Evolutionary conservation across 2,888 invertebrate genomes (phyloP).

Genomic region (Alviniconcha strummeri): DNA sequence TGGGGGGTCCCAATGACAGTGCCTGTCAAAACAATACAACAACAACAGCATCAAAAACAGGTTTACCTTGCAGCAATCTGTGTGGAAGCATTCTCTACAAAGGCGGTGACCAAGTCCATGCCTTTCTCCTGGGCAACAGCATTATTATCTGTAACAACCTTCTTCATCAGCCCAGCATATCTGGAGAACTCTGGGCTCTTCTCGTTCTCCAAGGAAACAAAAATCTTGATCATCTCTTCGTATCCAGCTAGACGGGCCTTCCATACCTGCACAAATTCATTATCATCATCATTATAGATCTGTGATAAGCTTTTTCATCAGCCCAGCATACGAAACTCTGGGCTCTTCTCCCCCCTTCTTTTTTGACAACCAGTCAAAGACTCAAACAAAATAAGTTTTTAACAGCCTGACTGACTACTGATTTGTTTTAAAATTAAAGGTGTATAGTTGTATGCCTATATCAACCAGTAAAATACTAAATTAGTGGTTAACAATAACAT

Average conservation of each 20-base stretch:
- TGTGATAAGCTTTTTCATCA: no score
- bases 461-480: no score
- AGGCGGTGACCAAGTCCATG: slow-evolving; percentile 91
- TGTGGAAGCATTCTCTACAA: slow-evolving; percentile 87
- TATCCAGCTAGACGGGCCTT: slow-evolving; percentile 96
- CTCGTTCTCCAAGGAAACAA: slow-evolving; percentile 87
- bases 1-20: no score
- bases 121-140: slow-evolving; percentile 97
- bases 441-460: no score
- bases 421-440: no score
- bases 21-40: no score
- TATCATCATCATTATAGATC: no score
- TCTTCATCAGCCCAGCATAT: slow-evolving; percentile 91
- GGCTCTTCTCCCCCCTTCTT: not conserved
- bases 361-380: not conserved
- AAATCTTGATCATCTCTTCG: slow-evolving; percentile 92
- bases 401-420: not conserved
- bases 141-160: slow-evolving; percentile 95
- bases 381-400: not conserved
- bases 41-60: no score
- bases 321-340: no score
- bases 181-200: slow-evolving; percentile 95
- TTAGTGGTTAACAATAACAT: no score
- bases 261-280: slow-evolving; percentile 81
- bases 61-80: slow-evolving; percentile 78